Evolutionary conservation across 2,113 vertebrate species (phyloP), one percentile per base, ranked within the genome.

Genomic region (Theropithecus gelada): DNA sequence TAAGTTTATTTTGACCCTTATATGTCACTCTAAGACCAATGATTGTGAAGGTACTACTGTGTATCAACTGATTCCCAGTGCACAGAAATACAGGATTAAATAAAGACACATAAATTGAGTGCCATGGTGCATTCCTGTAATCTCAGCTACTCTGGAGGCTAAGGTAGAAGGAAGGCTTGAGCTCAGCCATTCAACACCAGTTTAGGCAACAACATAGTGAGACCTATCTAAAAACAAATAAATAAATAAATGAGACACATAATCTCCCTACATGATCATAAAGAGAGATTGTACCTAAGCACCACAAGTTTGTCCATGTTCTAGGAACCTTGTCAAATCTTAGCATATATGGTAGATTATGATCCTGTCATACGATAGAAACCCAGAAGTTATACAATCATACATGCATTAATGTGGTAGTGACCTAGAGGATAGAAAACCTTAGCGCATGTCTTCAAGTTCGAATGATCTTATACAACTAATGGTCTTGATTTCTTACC

Each of bases 21-120:
- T 45, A 87, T 76, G 38, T 70, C 57, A 79, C 13, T 27, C 32
- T n/a, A 85, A 76, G 3, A 66, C 18, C 57, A 84, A 48, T 61
- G 64, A 12, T 94, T 96, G 86, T 88, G n/a, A 93, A 94, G 80
- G n/a, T 50, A 76, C 40, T 82, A 72, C 25, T 64, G 22, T 45
- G 10, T 88, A 57, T 80, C 22, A 92, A 68, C 32, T 88, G 20
- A 91, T n/a, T 5, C 4, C 81, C 72, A 72, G 57, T 93, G 86
- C 91, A 93, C 61, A 92, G n/a, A 89, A 83, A 32, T 66, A 48
- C 59, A 68, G 1, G 14, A 38, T 76, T 72, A 94, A 52, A 64
- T 17, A 32, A 64, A 68, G 66, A n/a, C 32, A 68, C 66, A 68
- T n/a, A 68, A n/a, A 68, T 35, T 35, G 32, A 35, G 66, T 68